Percentiles rank a stretch among this genome's conserved stretches.
Evolutionary conservation across 2,888 invertebrate genomes (phyloP).

Genomic region (Acleris cristana): DNA sequence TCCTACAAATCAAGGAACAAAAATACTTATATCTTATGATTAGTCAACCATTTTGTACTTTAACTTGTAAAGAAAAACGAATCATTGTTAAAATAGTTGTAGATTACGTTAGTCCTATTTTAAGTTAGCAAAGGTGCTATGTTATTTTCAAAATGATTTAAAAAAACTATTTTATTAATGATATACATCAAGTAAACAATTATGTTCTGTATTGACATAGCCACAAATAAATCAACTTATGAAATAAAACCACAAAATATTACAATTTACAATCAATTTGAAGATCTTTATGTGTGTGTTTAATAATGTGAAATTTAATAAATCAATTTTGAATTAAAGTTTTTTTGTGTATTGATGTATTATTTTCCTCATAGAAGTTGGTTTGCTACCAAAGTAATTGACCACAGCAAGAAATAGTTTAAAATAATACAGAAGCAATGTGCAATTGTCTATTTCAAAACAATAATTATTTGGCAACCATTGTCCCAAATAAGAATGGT

Average conservation of each 20-base stretch:
- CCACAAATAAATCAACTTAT: slow-evolving; percentile 23
- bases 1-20: not conserved
- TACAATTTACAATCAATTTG: slow-evolving; percentile 31
- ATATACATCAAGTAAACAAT: slow-evolving; percentile 11
- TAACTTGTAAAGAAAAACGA: no score
- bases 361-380: not conserved
- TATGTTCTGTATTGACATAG: slow-evolving; percentile 9
- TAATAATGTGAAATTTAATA: slow-evolving; percentile 46
- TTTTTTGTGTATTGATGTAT: not conserved
- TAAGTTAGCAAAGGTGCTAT: not conserved
- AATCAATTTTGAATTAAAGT: slow-evolving; percentile 47
- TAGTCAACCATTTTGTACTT: no score
- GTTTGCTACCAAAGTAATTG: not conserved
- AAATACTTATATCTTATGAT: no score
- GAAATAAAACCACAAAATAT: slow-evolving; percentile 17
- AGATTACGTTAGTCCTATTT: no score
- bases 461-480: no score
- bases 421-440: no score
- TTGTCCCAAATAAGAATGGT: no score
- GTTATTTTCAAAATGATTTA: slow-evolving; percentile 7
- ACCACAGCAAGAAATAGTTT: no score
- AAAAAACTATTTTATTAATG: slow-evolving; percentile 4
- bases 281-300: slow-evolving; percentile 46
- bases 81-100: no score
- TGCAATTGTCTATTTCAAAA: no score